phyloP scores from a whole-genome alignment of 2,888 invertebrate species.

The Microdon myrmicae region DNA sequence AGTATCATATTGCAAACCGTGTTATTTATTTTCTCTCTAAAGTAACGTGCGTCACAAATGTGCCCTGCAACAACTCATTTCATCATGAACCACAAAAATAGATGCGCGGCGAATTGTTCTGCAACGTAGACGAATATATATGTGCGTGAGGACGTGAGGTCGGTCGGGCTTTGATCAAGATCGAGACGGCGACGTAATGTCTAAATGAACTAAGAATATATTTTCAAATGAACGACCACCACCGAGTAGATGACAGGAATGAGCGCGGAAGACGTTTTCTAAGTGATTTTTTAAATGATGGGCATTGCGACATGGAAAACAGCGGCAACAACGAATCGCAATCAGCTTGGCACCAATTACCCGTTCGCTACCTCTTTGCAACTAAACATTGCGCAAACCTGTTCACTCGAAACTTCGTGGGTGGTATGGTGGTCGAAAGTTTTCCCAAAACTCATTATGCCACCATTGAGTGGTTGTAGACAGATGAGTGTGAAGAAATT shows the following conservation, averaged over 20 bases:
- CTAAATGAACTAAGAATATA: constrained; percentile 14
- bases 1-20: too few relatives aligned
- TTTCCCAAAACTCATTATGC: too few relatives aligned
- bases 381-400: constrained; percentile 19
- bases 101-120: too few relatives aligned
- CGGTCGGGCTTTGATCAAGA: constrained; percentile 36
- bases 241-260: constrained; percentile 1
- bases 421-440: constrained; percentile 18
- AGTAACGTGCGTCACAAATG: constrained; percentile 12
- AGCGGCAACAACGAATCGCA: constrained; percentile 24
- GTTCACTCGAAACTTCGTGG: constrained; percentile 28
- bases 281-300: constrained; percentile 16
- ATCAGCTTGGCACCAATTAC: constrained; percentile 16
- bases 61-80: constrained; percentile 29
- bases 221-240: constrained; percentile 1
- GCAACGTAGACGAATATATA: too few relatives aligned
- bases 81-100: constrained; percentile 31
- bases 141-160: constrained; percentile 27
- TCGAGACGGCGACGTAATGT: constrained; percentile 36
- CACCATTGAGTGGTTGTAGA: too few relatives aligned
- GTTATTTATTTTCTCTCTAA: constrained; percentile 18
- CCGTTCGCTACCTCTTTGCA: constrained; percentile 9
- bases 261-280: constrained; percentile 1
- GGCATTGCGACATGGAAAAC: constrained; percentile 22
- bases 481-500: too few relatives aligned